These are phyloP conservation scores for Drosophila jambulina DNA, from an alignment of 1,140 invertebrate species.

Conservation along the genomic window DNA sequence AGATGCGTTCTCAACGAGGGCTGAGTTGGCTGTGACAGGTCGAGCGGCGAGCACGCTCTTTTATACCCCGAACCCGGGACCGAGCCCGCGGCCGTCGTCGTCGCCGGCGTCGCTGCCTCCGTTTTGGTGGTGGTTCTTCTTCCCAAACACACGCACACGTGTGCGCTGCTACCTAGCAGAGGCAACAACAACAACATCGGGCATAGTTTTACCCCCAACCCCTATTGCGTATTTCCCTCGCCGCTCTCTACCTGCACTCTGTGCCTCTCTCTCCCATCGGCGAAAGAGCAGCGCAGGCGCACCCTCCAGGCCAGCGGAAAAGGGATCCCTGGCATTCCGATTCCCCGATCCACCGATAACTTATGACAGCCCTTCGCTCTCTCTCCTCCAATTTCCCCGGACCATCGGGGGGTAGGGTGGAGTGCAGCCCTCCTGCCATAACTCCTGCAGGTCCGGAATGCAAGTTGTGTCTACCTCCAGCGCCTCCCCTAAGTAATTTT, in stretches of 20 bases:
- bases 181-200: conserved; percentile 30
- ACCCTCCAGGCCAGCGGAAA: conserved; percentile 30
- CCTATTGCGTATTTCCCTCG: conserved; percentile 79
- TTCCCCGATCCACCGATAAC: conserved; percentile 59
- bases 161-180: conserved; percentile 62
- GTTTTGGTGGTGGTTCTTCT: conserved; percentile 80
- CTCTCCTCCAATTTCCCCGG: conserved; percentile 64
- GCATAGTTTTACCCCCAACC: conserved; percentile 67
- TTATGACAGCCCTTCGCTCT: conserved; percentile 67
- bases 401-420: background rate
- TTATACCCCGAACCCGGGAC: conserved; percentile 70
- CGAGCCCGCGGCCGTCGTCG: conserved; percentile 43
- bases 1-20: conserved; percentile 79
- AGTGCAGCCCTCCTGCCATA: conserved; percentile 58
- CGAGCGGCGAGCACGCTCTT: conserved; percentile 69
- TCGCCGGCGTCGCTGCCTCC: conserved; percentile 29
- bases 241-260: conserved; percentile 34
- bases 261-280: conserved; percentile 8
- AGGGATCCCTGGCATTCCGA: background rate
- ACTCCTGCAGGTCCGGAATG: conserved; percentile 51
- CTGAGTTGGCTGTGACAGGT: conserved; percentile 83
- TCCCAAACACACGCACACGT: conserved; percentile 53
- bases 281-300: conserved; percentile 60
- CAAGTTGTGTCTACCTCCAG: conserved; percentile 31
- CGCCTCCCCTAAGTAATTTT: conserved; percentile 43